Evolutionary conservation across 2,797 vertebrate species (phyloP), one percentile per base, ranked within the genome.

Genomic region (Pachyuromys duprasi): DNA sequence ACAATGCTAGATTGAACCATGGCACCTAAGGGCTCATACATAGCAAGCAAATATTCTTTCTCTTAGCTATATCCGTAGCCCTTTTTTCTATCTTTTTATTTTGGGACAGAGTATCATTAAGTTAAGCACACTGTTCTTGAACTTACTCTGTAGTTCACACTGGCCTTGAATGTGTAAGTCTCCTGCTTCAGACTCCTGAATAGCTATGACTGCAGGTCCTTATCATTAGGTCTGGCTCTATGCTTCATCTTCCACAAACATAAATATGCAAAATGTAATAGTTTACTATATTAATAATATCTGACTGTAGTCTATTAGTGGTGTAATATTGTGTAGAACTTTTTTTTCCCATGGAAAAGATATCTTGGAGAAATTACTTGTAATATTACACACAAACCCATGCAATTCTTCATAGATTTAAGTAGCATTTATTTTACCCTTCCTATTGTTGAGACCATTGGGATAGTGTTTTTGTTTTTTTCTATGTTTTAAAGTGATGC

Each of bases 401-500:
- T 14, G 0, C 76, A 89, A 67, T 55, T 69, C n/a, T 81, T 86
- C 9, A 9, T 31, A 86, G 17, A 15, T 20, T 45, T 76, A 17
- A 70, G 12, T 45, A 8, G 28, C 80, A 69, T 74, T 87, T 72
- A 78, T 55, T 55, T 15, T 80, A 57, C 78, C 20, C 22, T 31
- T 75, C 17, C 13, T 17, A 36, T 8, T 76, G 8, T 45, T 49
- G 63, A 88, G 67, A 22, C 31, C n/a, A 84, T 18, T 67, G 39
- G 84, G 18, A 13, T 55, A 49, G 49, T 49, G 49, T 9, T 49
- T 49, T 11, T 49, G 49, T 60, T 36, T 86, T 93, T 78, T 72
- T 80, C 49, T 13, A 17, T 78, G 45, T 96, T 94, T 94, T 91
- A 76, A 78, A 78, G 22, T 78, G 60, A 79, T 84, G 15, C 39